Conservation (phyloP, 2,888 invertebrate species). For the Blera fallax region DNA sequence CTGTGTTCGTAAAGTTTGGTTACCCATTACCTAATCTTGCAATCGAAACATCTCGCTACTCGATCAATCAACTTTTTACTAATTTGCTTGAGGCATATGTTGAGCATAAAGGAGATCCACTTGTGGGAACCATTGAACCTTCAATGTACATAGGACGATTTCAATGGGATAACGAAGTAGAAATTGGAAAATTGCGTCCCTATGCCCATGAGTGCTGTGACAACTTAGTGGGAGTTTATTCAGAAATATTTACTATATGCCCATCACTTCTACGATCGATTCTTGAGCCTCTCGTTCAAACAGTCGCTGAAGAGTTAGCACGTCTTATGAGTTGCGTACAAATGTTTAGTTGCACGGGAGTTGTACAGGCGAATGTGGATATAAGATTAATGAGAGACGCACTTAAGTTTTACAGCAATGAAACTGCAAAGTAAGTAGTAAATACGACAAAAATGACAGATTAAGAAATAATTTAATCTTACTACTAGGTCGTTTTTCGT, state of each 20-base stretch:
- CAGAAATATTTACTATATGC: constrained; percentile 85
- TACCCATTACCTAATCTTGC: constrained; percentile 89
- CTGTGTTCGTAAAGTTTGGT: constrained; percentile 84
- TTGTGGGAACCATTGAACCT: constrained; percentile 97
- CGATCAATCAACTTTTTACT: constrained; percentile 82
- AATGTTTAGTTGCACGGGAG: constrained; percentile 87
- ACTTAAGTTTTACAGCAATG: constrained; percentile 85
- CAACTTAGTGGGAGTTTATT: constrained; percentile 85
- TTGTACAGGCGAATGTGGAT: constrained; percentile 91
- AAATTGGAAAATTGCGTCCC: constrained; percentile 90
- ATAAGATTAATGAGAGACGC: constrained; percentile 87
- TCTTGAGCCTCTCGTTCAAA: constrained; percentile 91
- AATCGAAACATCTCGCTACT: constrained; percentile 86
- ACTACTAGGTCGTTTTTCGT: constrained; percentile 87
- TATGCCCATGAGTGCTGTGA: constrained; percentile 95
- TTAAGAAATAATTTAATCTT: neutral
- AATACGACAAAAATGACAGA: neutral
- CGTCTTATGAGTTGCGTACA: constrained; percentile 91
- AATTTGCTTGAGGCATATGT: constrained; percentile 89
- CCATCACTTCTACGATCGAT: constrained; percentile 89
- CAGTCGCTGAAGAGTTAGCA: constrained; percentile 95
- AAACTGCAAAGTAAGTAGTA: constrained; percentile 85
- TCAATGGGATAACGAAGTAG: constrained; percentile 90
- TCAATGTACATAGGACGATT: constrained; percentile 96
- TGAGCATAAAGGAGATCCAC: constrained; percentile 95